Evolutionary conservation across 2,797 vertebrate genomes (phyloP), one percentile per base, ranked within the genome.

Genomic region (Choloepus didactylus): DNA sequence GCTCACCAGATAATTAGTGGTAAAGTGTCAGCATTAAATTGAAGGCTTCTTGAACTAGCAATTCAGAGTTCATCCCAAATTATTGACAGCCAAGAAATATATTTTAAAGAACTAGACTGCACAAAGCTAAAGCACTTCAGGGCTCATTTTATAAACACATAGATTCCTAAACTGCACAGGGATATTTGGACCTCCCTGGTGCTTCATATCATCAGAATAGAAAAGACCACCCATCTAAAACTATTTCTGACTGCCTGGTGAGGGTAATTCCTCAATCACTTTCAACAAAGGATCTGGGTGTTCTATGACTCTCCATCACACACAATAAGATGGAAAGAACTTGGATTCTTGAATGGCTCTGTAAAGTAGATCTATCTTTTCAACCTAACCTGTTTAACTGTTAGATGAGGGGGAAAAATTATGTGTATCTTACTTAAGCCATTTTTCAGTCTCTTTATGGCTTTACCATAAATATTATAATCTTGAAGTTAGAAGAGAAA

Each of bases 401-500:
- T 31, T 29, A 62, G 19, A 59, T 11, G 46, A 89, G n/a, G 9
- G 10, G 18, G 11, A 15, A 1, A 7, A 19, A 64, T 59, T 72
- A 64, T 23, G 4, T 15, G 27, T 51, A 29, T 19, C 10, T 51
- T 51, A 76, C 31, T 14, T 25, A 85, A 41, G 11, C 3, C 46
- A 89, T 66, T 59, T 62, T 88, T 81, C 16, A 88, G 54, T 56
- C 51, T 83, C 51, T 93, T 72, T n/a, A 64, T n/a, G 16, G 46
- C 16, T 89, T 83, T 87, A 51, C 25, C n/a, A 62, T 84, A 92
- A 94, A 72, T 60, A 72, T 54, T 76, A 56, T 51, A 67, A 90
- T 44, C 80, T 82, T 38, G 4, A 88, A 66, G 27, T 86, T 27
- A 82, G 27, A 84, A 76, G 66, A 69, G 10, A 69, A 88, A 94